Base-by-base conservation (phyloP, 1,140 invertebrate species). In the Heliconius hewitsoni region DNA sequence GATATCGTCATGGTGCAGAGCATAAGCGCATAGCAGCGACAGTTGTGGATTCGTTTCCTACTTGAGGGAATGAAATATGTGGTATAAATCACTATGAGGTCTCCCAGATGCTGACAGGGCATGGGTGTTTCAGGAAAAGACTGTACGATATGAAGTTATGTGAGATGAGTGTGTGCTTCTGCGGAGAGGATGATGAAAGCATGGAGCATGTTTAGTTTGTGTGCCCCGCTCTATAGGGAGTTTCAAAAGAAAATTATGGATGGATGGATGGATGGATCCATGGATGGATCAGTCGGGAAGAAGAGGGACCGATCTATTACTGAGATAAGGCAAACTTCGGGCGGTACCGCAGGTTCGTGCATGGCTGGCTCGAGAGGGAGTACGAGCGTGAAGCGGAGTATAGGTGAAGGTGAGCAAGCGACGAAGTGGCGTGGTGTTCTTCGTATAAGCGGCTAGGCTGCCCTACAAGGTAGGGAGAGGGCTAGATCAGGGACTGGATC, bases 81-180 rank as follows among this genome's bases (percentile, higher is more conserved):
- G 0, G 5, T 6, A 34, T 34, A 34, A 34, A 50, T 16, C 76
- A 78, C 76, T 81, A 23, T 23, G 52, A 73, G 46, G 37, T 42
- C 55, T 78, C 76, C 1, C 73, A 81, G 70, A n/a, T 81, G 34
- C 50, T 81, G 8, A 75, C 60, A 11, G 76, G 80, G 9, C 76
- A 81, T 55, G 73, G 76, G 27, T 77, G 77, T 19, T 81, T 81
- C 19, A 60, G 77, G 6, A 52, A 50, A 8, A 76, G 73, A 16
- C 23, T 78, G 27, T 5, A 46, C 8, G 39, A 52, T 0, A 76
- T 78, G 80, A 57, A 18, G 1, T 39, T 81, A 37, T 34, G 42
- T 19, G 46, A 37, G 27, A 30, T 37, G 18, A 73, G 75, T 23
- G 18, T 1, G 13, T 81, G 76, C 50, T 52, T 18, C 50, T 19